A percentile compares a stretch with the other conserved stretches of the same genome.
phyloP scores from a whole-genome alignment of 2,113 vertebrate genomes.

The Nasalis larvatus region DNA sequence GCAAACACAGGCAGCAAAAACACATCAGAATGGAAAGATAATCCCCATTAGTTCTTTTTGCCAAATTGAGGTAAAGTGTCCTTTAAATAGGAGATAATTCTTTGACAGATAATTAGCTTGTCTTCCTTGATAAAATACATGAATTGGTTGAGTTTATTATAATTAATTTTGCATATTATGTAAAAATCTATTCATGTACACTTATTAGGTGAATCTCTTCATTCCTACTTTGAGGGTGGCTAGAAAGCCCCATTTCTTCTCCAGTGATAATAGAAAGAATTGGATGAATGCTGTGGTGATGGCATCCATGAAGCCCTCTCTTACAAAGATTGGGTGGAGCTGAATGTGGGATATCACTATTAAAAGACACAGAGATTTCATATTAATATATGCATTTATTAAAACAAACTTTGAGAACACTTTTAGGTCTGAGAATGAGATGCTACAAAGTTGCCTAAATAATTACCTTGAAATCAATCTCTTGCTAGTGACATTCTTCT shows the following conservation, averaged over 20 bases:
- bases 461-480: background rate
- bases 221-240: background rate
- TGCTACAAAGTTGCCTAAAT: background rate
- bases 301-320: background rate
- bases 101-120: slow-evolving; percentile 50
- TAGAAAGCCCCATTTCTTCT: background rate
- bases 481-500: background rate
- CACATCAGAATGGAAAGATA: background rate
- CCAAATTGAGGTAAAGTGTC: slow-evolving; percentile 46
- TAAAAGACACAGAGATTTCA: background rate
- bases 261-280: background rate
- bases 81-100: slow-evolving; percentile 57
- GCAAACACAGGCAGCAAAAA: background rate
- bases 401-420: background rate
- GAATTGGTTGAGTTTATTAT: slow-evolving; percentile 26
- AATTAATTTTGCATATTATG: slow-evolving; percentile 34
- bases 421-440: background rate
- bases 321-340: background rate
- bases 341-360: background rate
- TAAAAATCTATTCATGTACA: background rate
- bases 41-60: background rate
- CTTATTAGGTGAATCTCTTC: background rate
- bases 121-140: slow-evolving; percentile 54
- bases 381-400: background rate
- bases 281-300: background rate